Percentiles rank a stretch among this genome's conserved stretches.
These are phyloP conservation scores for Halcyon leucocephala DNA, from an alignment of 2,797 vertebrate species.

Conservation along the genomic window DNA sequence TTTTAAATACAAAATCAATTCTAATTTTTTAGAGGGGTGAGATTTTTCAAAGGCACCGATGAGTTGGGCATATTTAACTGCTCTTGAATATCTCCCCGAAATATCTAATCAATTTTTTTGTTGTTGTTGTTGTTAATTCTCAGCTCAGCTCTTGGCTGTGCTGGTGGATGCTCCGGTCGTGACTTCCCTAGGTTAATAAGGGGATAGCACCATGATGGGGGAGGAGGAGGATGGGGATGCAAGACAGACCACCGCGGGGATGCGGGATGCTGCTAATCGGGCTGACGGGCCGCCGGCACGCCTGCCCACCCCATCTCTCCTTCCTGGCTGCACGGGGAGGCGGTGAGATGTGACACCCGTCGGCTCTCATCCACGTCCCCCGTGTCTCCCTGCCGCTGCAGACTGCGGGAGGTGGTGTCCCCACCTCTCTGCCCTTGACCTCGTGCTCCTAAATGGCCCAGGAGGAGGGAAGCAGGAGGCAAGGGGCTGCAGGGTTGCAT, in stretches of 20 bases:
- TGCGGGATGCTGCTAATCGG: not conserved
- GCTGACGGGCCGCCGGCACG: fast-evolving
- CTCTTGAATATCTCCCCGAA: constrained; percentile 3
- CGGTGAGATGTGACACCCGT: not conserved
- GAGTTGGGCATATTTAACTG: constrained; percentile 46
- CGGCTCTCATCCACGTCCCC: not conserved
- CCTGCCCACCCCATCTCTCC: not conserved
- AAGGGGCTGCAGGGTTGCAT: not conserved
- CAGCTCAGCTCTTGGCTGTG: not conserved
- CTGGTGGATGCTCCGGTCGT: not conserved
- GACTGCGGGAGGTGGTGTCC: not conserved
- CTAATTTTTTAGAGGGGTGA: constrained; percentile 63
- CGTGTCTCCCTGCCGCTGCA: not conserved
- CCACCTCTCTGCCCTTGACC: fast-evolving
- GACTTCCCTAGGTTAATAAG: not conserved
- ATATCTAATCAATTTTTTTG: not conserved
- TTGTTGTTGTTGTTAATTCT: not conserved
- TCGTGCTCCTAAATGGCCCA: not conserved
- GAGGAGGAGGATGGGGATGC: not conserved
- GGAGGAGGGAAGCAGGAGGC: not conserved
- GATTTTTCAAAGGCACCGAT: constrained; percentile 57
- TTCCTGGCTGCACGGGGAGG: not conserved
- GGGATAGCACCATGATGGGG: not conserved
- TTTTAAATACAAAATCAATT: constrained; percentile 75
- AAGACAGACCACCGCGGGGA: not conserved